Conservation (phyloP, 2,113 vertebrate species). For the Rynchops niger region DNA sequence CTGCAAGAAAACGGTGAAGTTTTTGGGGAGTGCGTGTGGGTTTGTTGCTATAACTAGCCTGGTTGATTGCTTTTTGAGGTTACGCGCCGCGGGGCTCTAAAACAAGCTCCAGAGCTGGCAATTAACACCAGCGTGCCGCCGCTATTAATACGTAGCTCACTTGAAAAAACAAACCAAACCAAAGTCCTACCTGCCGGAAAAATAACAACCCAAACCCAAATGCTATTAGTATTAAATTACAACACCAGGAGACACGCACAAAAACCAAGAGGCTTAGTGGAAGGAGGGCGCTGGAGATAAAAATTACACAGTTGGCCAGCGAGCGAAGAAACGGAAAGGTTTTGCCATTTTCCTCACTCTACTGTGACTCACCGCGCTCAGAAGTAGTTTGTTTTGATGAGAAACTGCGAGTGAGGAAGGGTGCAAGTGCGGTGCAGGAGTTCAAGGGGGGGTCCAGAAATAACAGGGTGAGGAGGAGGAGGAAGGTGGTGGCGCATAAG, state of each 20-base stretch:
- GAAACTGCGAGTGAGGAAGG: neutral
- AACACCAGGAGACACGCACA: neutral
- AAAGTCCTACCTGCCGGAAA: neutral
- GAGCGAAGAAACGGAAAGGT: neutral
- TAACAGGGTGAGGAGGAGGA: neutral
- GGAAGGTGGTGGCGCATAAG: fast-evolving
- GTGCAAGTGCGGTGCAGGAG: fast-evolving
- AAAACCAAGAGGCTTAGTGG: neutral
- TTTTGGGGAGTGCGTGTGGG: fast-evolving
- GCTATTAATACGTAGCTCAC: neutral
- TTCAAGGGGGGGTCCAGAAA: neutral
- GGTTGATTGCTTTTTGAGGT: neutral
- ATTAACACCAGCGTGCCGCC: neutral
- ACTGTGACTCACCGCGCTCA: fast-evolving
- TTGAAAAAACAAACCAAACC: neutral
- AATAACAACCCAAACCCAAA: neutral
- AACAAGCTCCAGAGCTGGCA: neutral
- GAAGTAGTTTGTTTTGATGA: neutral
- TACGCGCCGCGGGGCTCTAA: fast-evolving
- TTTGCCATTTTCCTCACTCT: neutral
- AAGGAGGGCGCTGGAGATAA: neutral
- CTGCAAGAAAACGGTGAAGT: neutral
- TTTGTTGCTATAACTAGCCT: neutral
- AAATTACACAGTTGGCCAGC: neutral
- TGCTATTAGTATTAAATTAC: neutral